Conservation (phyloP, 2,113 vertebrate genomes). For the Aythya baeri region DNA sequence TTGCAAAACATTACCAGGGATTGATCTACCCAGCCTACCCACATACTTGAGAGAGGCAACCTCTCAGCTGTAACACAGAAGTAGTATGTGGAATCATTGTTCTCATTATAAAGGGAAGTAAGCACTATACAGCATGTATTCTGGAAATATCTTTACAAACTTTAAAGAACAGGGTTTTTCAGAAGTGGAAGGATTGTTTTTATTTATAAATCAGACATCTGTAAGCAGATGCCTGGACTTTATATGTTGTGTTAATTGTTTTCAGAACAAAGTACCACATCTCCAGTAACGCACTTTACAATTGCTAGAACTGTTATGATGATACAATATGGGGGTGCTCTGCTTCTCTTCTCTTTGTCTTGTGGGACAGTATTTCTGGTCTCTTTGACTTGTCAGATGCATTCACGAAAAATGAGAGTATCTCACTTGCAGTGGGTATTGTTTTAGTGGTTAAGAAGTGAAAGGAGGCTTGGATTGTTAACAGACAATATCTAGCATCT, state of each 20-base stretch:
- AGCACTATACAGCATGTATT: not conserved
- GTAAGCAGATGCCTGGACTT: not conserved
- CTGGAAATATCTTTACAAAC: not conserved
- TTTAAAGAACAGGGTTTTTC: not conserved
- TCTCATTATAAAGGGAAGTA: not conserved
- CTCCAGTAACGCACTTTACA: not conserved
- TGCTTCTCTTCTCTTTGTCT: not conserved
- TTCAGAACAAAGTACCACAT: not conserved
- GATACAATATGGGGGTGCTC: not conserved
- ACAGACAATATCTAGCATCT: not conserved
- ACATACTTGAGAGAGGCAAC: not conserved
- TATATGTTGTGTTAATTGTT: rapidly evolving
- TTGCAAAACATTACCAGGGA: too few relatives aligned
- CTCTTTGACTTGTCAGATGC: not conserved
- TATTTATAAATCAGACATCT: not conserved
- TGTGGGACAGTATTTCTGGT: not conserved
- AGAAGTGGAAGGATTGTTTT: not conserved
- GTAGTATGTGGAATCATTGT: not conserved
- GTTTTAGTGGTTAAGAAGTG: not conserved
- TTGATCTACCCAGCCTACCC: not conserved
- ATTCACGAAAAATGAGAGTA: not conserved
- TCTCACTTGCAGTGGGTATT: not conserved
- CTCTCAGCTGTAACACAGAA: not conserved
- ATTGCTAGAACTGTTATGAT: not conserved
- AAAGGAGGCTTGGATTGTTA: not conserved